These are phyloP conservation scores for Chaenogobius annularis DNA, from an alignment of 2,113 vertebrate genomes.

Conservation along the genomic window DNA sequence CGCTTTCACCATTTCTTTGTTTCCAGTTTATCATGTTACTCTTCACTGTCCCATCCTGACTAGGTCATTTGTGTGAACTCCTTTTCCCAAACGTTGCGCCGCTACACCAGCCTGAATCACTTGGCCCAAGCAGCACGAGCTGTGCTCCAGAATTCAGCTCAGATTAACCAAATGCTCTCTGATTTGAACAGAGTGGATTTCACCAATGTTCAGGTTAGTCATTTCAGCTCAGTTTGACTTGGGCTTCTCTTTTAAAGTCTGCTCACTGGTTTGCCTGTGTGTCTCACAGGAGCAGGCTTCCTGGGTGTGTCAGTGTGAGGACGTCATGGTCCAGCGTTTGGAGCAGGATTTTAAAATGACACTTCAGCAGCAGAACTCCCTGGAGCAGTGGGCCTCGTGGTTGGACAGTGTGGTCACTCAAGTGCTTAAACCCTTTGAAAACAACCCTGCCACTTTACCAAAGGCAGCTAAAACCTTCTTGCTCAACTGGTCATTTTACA, in stretches of 20 bases:
- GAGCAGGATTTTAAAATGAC: conserved; percentile 92
- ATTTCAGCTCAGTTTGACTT: accelerated
- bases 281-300: conserved; percentile 87
- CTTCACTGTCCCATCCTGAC: neutral
- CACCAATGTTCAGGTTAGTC: conserved; percentile 85
- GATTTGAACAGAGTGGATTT: conserved; percentile 93
- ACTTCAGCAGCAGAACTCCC: conserved; percentile 91
- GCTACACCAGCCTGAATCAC: conserved; percentile 90
- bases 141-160: conserved; percentile 88
- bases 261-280: neutral
- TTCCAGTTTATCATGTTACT: neutral
- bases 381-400: conserved; percentile 92
- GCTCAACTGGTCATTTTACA: conserved; percentile 95
- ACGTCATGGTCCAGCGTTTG: conserved; percentile 83
- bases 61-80: conserved; percentile 86
- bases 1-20: neutral
- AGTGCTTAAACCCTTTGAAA: conserved; percentile 88
- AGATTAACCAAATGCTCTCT: conserved; percentile 93
- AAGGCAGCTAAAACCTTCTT: conserved; percentile 90
- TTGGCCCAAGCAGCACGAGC: conserved; percentile 88
- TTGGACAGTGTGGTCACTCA: conserved; percentile 86
- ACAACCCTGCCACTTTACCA: conserved; percentile 79
- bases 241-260: neutral
- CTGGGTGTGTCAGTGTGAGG: conserved; percentile 92
- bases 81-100: conserved; percentile 88